Evolutionary conservation across 2,888 invertebrate genomes (phyloP), one percentile per base, ranked within the genome.

Genomic region (Euzophera pinguis): DNA sequence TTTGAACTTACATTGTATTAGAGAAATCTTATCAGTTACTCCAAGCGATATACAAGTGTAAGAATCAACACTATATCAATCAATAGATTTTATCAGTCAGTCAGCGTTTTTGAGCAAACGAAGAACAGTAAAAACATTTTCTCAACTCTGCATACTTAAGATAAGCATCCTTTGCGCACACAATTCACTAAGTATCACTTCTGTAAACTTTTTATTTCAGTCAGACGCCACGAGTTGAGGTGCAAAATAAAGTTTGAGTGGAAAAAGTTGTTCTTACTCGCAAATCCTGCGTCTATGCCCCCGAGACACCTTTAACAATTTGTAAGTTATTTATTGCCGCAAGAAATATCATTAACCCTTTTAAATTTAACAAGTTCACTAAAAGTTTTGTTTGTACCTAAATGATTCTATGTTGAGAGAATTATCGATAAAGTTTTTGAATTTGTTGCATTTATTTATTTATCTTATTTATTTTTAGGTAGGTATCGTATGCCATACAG

Each of bases 201-300:
- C 16, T 39, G 39, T 39, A 16, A 1, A 3, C 7, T 16, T 9
- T 16, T 14, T 65, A 39, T 39, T 39, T 16, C 8, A 9, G 14
- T 10, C 39, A 75, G 78, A 80, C 77, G 75, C 78, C 67, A 67
- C 71, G 71, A 75, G 57, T 75, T 69, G 84, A 88, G 89, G 89
- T 87, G 87, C 82, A 81, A 88, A 32, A 87, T 84, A 84, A 89
- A 88, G 81, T 87, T 90, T 79, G 84, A 87, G 87, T 86, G 84
- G 84, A 84, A 89, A 89, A 90, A 90, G 78, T 86, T 86, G 81
- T 83, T 81, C 83, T 60, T 76, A 60, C 59, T 65, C 64, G 68
- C 75, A 78, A 80, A 81, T 79, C 80, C 79, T 68, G 75, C 74
- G 78, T 79, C 78, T 79, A 69, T 78, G 75, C 84, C 87, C 84